Conservation (phyloP, 2,113 vertebrate species). For the Corynorhinus townsendii region DNA sequence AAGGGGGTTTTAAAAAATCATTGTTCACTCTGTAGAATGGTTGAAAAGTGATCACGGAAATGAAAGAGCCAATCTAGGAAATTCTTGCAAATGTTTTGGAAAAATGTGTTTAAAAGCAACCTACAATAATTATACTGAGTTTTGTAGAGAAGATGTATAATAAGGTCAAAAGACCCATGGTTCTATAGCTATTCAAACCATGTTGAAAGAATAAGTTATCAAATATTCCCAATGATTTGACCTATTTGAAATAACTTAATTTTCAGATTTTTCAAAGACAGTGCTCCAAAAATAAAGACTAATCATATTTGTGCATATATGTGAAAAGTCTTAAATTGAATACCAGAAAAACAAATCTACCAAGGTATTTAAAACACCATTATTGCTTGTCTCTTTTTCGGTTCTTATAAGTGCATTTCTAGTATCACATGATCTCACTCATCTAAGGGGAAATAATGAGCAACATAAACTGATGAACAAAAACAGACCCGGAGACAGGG, state of each 20-base stretch:
- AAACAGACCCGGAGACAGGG: no score
- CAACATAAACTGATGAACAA: no score
- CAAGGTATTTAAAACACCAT: neutral
- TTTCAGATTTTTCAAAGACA: neutral
- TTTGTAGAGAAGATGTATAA: neutral
- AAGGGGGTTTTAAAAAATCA: neutral
- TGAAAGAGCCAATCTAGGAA: neutral
- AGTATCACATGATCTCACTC: no score
- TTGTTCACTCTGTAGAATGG: neutral
- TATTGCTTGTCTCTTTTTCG: no score
- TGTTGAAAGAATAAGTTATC: neutral
- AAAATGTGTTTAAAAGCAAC: neutral
- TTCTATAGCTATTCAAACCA: neutral
- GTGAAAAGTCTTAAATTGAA: neutral
- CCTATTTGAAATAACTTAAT: neutral
- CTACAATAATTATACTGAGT: neutral
- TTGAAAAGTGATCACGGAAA: neutral
- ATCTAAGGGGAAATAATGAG: no score
- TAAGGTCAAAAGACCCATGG: neutral
- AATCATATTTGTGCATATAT: neutral
- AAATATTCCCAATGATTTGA: conserved; percentile 3
- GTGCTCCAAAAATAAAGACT: neutral
- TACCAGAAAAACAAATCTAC: neutral
- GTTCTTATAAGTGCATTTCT: no score
- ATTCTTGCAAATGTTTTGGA: neutral